Evolutionary conservation across 1,140 invertebrate species (phyloP).

Genomic region (Cyrtorhinus lividipennis): DNA sequence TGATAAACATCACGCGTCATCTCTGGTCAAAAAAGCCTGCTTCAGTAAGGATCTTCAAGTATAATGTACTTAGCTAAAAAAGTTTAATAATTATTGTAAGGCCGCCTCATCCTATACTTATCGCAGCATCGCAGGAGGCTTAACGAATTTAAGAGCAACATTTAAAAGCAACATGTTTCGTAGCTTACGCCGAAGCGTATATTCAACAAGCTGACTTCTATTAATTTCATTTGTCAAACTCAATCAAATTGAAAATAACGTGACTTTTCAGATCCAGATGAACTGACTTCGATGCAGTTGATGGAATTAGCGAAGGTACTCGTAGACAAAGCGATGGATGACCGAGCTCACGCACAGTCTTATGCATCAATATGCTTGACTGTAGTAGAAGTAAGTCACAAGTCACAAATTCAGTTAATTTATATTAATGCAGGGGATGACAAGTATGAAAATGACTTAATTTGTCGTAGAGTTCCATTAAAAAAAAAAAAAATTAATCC

Average conservation of each 20-base stretch:
- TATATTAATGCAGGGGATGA: background rate
- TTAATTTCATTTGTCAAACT: no score
- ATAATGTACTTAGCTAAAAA: slow-evolving; percentile 14
- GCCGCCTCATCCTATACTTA: no score
- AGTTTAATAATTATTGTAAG: slow-evolving; percentile 20
- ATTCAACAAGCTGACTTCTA: no score
- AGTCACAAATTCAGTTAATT: no score
- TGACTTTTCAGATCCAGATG: slow-evolving; percentile 62
- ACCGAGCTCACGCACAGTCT: slow-evolving; percentile 57
- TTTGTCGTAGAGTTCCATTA: background rate
- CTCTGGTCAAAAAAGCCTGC: slow-evolving; percentile 5
- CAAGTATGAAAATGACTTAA: background rate
- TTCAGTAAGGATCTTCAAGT: slow-evolving; percentile 11
- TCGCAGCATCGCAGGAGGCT: no score
- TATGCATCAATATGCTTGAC: slow-evolving; percentile 66
- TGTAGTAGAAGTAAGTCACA: slow-evolving; percentile 51
- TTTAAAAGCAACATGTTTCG: no score
- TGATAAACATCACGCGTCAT: slow-evolving; percentile 25
- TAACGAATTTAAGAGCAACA: no score
- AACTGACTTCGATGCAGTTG: slow-evolving; percentile 53
- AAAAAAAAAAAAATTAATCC: background rate
- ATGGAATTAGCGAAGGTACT: slow-evolving; percentile 74
- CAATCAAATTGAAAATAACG: no score
- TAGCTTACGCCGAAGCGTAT: no score
- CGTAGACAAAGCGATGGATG: slow-evolving; percentile 59